Evolutionary conservation across 2,113 vertebrate genomes (phyloP).

Genomic region (Melanotaenia duboulayi): DNA sequence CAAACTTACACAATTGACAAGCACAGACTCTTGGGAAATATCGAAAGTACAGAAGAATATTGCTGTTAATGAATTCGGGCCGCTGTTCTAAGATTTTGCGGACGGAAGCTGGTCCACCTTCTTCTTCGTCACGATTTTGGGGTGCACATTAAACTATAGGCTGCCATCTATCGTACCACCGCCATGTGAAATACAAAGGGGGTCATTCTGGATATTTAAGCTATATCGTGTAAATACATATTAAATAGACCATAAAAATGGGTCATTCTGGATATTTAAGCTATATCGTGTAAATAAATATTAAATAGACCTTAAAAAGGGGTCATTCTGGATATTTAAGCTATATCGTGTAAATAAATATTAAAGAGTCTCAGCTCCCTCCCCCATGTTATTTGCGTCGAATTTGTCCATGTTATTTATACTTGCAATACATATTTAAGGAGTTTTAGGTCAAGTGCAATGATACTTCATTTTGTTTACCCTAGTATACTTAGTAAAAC

Average conservation of each 20-base stretch:
- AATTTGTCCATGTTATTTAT: too few species aligned
- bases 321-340: too few species aligned
- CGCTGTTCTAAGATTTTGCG: too few species aligned
- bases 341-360: background rate
- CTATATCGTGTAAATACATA: background rate
- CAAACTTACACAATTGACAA: slow-evolving; percentile 67
- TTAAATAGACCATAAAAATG: too few species aligned
- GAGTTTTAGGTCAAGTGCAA: too few species aligned
- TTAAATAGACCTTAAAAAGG: too few species aligned
- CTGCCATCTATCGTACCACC: slow-evolving; percentile 25
- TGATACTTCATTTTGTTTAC: too few species aligned
- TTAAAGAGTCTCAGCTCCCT: background rate
- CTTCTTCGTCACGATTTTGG: background rate
- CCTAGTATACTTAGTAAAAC: too few species aligned
- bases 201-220: background rate
- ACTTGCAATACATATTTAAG: too few species aligned
- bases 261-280: too few species aligned
- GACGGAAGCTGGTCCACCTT: background rate
- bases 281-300: background rate
- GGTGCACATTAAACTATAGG: background rate
- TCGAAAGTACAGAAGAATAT: background rate
- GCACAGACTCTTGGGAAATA: slow-evolving; percentile 8
- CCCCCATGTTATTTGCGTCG: too few species aligned
- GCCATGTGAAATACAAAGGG: background rate
- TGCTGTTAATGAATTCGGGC: too few species aligned